Percentiles rank a stretch among this genome's conserved stretches.
Conservation (phyloP, 1,140 invertebrate genomes). For the Cotesia typhae region DNA sequence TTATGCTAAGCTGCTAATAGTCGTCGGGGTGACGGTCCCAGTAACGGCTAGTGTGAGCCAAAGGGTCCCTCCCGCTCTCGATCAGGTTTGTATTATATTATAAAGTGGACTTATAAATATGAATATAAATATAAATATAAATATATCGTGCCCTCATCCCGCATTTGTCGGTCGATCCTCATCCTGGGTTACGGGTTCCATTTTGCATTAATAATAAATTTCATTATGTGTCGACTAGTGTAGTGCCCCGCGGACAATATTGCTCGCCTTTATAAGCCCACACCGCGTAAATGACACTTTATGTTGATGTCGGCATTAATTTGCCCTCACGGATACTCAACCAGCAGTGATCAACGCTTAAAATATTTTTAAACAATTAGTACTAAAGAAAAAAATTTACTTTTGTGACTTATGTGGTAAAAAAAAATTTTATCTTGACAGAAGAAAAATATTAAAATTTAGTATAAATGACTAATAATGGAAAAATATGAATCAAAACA, state of each 20-base stretch:
- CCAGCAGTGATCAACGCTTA: too few species aligned
- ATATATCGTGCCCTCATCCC: neutral
- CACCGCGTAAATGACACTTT: conserved; percentile 28
- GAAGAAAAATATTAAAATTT: neutral
- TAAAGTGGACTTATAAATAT: too few species aligned
- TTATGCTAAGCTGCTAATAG: conserved; percentile 81
- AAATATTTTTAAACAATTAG: neutral
- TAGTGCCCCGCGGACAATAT: neutral
- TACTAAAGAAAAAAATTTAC: neutral
- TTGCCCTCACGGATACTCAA: neutral
- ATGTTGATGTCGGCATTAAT: conserved; percentile 34
- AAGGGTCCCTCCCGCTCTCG: conserved; percentile 71
- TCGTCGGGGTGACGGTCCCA: conserved; percentile 78
- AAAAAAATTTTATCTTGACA: neutral
- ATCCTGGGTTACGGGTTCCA: conserved; percentile 9
- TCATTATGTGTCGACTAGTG: conserved; percentile 12
- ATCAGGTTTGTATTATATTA: conserved; percentile 66
- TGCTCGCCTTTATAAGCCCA: conserved; percentile 4
- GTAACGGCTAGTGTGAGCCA: conserved; percentile 76
- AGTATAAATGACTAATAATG: neutral
- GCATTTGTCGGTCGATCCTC: neutral
- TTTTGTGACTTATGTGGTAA: too few species aligned
- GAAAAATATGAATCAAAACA: neutral
- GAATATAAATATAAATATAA: neutral
- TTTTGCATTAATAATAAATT: conserved; percentile 33